These are phyloP conservation scores for Luperina testacea DNA, from an alignment of 2,888 invertebrate species.

Conservation along the genomic window DNA sequence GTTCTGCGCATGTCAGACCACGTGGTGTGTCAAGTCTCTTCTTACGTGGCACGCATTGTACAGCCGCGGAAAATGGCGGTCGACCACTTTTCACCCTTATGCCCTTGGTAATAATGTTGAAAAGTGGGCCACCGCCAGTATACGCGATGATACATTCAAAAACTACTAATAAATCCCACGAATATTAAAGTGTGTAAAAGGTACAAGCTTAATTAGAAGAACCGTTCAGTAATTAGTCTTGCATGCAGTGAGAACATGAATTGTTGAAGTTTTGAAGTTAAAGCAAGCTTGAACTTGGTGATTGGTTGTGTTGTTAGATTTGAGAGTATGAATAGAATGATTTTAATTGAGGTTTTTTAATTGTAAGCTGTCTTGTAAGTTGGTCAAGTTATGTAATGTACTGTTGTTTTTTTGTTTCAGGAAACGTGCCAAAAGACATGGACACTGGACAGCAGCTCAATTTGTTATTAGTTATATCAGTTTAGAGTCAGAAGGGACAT, in stretches of 20 bases:
- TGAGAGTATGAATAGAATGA: constrained; percentile 7
- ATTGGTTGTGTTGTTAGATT: constrained; percentile 11
- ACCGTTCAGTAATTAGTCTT: constrained; percentile 41
- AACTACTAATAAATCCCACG: constrained; percentile 44
- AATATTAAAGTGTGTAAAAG: constrained; percentile 43
- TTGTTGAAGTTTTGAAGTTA: constrained; percentile 12
- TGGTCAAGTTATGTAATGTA: not conserved
- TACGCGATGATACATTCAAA: not conserved
- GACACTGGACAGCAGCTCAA: not conserved
- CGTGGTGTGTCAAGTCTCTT: no score
- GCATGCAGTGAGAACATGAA: constrained; percentile 28
- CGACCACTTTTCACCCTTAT: no score
- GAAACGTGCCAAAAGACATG: not conserved
- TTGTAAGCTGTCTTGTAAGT: not conserved
- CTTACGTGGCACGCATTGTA: no score
- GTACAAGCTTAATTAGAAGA: constrained; percentile 50
- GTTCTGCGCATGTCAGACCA: no score
- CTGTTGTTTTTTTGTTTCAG: constrained; percentile 1
- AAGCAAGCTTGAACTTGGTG: not conserved
- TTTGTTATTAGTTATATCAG: no score
- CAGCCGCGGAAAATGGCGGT: no score
- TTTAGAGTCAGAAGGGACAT: not conserved
- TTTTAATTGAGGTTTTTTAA: not conserved
- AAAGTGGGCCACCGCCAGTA: no score
- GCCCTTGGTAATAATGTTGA: no score